Conservation (phyloP, 2,113 vertebrate species). For the Mungos mungo region DNA sequence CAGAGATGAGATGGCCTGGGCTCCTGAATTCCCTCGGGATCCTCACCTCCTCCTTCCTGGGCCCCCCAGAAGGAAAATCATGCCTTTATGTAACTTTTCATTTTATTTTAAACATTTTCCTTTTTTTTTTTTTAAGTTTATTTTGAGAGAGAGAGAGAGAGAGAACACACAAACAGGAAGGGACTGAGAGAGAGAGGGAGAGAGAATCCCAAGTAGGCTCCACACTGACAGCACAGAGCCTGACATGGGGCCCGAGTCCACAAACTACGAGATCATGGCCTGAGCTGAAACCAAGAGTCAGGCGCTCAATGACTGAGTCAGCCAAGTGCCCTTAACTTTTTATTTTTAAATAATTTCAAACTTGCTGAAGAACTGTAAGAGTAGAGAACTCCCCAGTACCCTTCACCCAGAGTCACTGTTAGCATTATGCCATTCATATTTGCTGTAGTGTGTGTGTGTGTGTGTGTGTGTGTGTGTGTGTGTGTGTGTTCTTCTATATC, state of each 20-base stretch:
- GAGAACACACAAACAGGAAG: too few species aligned
- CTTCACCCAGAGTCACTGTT: background rate
- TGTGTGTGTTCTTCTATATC: background rate
- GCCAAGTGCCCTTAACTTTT: background rate
- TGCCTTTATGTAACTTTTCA: background rate
- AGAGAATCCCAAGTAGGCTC: too few species aligned
- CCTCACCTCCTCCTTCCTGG: background rate
- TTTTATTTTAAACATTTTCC: background rate
- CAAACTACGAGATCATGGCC: too few species aligned
- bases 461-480: rapidly evolving
- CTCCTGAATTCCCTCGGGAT: too few species aligned
- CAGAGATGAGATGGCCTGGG: background rate
- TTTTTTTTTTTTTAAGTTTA: too few species aligned
- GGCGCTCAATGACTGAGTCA: too few species aligned
- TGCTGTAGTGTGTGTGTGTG: background rate
- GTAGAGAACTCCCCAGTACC: background rate
- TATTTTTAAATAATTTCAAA: background rate
- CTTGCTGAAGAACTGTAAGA: background rate
- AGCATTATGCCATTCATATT: background rate
- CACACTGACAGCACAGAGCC: too few species aligned
- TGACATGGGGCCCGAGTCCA: too few species aligned
- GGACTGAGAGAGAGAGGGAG: too few species aligned
- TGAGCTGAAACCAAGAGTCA: too few species aligned
- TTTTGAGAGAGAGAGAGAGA: too few species aligned
- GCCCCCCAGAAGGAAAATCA: background rate